These are phyloP conservation scores for Oophaga pumilio DNA, from an alignment of 2,113 vertebrate species.

Conservation along the genomic window DNA sequence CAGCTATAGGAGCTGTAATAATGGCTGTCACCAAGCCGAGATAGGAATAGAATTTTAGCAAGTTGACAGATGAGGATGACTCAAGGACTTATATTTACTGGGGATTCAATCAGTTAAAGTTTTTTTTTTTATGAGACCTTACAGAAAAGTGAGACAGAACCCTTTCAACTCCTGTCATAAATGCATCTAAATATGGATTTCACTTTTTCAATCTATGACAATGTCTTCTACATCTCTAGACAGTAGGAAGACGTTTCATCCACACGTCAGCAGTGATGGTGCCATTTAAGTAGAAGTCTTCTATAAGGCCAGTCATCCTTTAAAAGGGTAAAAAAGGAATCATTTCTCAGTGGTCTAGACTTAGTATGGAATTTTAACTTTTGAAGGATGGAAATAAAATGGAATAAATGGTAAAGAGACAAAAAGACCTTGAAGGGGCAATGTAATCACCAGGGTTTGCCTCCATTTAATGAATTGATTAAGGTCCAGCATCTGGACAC, in stretches of 20 bases:
- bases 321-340: not conserved
- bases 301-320: not conserved
- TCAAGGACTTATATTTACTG: too few species aligned
- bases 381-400: not conserved
- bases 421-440: too few species aligned
- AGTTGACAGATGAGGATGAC: too few species aligned
- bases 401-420: not conserved
- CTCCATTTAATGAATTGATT: too few species aligned
- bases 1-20: too few species aligned
- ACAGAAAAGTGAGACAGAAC: too few species aligned
- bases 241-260: not conserved
- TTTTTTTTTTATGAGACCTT: too few species aligned
- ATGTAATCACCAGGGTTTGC: too few species aligned
- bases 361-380: not conserved
- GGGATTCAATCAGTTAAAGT: too few species aligned
- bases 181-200: not conserved
- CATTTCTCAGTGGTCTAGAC: not conserved
- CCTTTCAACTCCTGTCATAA: not conserved
- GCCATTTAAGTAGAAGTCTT: not conserved
- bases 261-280: not conserved
- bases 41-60: too few species aligned
- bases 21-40: too few species aligned
- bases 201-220: not conserved
- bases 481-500: too few species aligned
- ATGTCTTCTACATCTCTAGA: not conserved